phyloP scores from a whole-genome alignment of 2,888 invertebrate genomes.

The Platypus cylindrus region DNA sequence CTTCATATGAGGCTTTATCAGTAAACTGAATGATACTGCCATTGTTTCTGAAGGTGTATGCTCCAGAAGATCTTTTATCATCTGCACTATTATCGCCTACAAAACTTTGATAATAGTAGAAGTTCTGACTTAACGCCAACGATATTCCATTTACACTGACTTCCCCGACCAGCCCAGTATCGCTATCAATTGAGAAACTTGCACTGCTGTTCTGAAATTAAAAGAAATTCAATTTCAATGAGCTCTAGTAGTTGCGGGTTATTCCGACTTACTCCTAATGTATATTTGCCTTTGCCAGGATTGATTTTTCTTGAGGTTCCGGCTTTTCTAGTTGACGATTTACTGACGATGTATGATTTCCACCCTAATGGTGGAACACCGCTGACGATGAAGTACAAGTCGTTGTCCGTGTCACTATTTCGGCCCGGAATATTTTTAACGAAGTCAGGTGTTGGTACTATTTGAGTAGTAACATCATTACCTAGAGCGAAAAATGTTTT shows the following conservation, averaged over 20 bases:
- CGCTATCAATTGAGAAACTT: conserved; percentile 29
- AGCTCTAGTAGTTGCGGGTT: too few relatives aligned
- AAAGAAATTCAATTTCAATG: conserved; percentile 26
- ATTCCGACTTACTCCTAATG: too few relatives aligned
- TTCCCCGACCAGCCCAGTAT: conserved; percentile 42
- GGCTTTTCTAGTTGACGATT: too few relatives aligned
- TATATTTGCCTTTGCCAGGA: too few relatives aligned
- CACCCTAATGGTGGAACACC: conserved; percentile 18
- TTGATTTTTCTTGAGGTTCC: too few relatives aligned
- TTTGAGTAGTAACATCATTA: conserved; percentile 12
- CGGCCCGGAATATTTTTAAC: conserved; percentile 51
- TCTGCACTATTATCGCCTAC: conserved; percentile 51
- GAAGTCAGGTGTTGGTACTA: conserved; percentile 41
- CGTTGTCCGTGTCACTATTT: conserved; percentile 47
- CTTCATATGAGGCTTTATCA: conserved; percentile 1
- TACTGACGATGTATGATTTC: conserved; percentile 14
- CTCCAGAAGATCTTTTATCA: conserved; percentile 70
- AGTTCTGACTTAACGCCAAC: conserved; percentile 44
- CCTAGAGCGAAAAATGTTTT: too few relatives aligned
- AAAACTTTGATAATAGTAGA: conserved; percentile 59
- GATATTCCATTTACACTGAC: conserved; percentile 36
- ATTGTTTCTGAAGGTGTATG: conserved; percentile 76
- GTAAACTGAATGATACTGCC: neutral
- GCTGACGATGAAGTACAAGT: conserved; percentile 53
- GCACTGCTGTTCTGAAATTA: neutral